Conservation (phyloP, 2,113 vertebrate genomes). For the Eidolon helvum region DNA sequence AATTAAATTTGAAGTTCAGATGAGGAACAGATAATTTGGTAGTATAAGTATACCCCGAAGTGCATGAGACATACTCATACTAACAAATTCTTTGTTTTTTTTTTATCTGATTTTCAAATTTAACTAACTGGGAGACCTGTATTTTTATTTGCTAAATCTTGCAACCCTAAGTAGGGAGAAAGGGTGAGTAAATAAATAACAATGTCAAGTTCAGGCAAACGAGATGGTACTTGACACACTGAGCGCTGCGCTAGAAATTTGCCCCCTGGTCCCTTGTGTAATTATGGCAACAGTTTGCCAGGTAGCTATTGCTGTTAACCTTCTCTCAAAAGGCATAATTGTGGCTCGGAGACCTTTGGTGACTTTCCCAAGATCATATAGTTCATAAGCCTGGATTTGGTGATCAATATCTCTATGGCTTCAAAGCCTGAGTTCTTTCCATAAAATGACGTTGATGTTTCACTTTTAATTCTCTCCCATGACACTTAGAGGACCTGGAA, state of each 20-base stretch:
- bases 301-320: neutral
- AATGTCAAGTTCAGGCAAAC: neutral
- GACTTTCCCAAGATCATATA: neutral
- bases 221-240: neutral
- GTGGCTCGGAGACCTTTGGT: neutral
- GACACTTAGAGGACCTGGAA: neutral
- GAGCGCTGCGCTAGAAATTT: neutral
- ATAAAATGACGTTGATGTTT: neutral
- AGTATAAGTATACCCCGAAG: neutral
- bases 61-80: too few species aligned
- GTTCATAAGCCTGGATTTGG: neutral
- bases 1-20: too few species aligned
- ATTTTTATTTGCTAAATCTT: neutral
- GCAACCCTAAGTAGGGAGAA: neutral
- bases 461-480: neutral
- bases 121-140: neutral
- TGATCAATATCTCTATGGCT: neutral
- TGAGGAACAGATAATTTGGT: neutral
- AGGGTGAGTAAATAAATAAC: neutral
- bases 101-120: neutral
- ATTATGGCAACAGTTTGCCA: neutral
- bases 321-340: neutral
- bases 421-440: neutral
- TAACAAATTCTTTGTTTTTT: neutral
- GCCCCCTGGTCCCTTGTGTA: neutral